phyloP scores from a whole-genome alignment of 2,113 vertebrate species.

The Aegithalos caudatus region DNA sequence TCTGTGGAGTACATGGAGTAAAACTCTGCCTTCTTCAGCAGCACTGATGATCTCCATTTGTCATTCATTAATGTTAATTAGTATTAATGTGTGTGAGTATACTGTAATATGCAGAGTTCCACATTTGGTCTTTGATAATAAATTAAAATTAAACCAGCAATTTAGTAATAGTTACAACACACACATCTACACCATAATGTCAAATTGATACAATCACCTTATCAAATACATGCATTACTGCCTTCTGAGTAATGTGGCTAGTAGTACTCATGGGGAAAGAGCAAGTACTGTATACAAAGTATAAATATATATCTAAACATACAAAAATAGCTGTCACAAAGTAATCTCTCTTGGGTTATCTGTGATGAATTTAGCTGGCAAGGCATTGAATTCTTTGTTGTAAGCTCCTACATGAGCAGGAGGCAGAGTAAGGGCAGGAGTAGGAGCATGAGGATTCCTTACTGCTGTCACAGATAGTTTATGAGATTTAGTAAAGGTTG shows the following conservation, averaged over 20 bases:
- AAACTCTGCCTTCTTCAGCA: neutral
- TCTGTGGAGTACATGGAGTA: neutral
- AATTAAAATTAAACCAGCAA: neutral
- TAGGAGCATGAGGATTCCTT: neutral
- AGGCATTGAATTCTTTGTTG: neutral
- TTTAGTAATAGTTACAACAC: neutral
- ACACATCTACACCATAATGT: neutral
- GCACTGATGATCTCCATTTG: neutral
- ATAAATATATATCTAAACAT: neutral
- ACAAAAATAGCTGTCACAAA: neutral
- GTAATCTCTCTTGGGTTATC: neutral
- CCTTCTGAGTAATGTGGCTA: neutral
- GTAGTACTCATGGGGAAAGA: neutral
- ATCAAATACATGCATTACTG: neutral
- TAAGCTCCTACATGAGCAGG: accelerated
- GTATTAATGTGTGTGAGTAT: neutral
- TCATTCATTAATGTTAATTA: neutral
- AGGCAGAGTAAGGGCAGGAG: neutral
- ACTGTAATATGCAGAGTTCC: neutral
- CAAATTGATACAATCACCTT: neutral
- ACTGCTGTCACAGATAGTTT: neutral
- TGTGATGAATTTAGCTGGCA: neutral
- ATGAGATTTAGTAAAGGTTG: neutral
- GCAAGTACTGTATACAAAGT: neutral
- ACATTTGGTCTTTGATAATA: neutral